A percentile compares a stretch with the other conserved stretches of the same genome.
Conservation (phyloP, 2,113 vertebrate species). For the Lota lota region DNA sequence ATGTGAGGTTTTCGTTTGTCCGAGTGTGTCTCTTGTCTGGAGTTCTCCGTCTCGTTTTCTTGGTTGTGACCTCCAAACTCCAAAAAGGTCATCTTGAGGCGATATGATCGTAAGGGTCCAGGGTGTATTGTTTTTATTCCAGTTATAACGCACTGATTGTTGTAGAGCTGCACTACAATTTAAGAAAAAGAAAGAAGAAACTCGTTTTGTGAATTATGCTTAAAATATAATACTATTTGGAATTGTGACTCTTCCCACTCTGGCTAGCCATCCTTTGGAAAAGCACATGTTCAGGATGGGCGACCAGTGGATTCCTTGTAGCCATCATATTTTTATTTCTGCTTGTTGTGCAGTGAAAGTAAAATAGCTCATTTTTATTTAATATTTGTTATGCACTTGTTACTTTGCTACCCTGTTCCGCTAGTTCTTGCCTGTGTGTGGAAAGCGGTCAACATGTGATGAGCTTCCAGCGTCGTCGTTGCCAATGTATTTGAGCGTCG, state of each 20-base stretch:
- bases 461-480: too few relatives aligned
- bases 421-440: too few relatives aligned
- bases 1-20: constrained; percentile 65
- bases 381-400: constrained; percentile 17
- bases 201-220: constrained; percentile 51
- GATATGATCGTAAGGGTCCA: constrained; percentile 44
- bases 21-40: constrained; percentile 35
- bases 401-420: constrained; percentile 48
- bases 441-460: too few relatives aligned
- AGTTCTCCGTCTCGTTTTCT: constrained; percentile 36
- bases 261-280: constrained; percentile 45
- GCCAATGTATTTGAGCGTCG: too few relatives aligned
- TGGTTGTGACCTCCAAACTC: constrained; percentile 7
- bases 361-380: constrained; percentile 46
- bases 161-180: constrained; percentile 64
- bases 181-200: constrained; percentile 12
- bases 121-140: constrained; percentile 18
- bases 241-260: constrained; percentile 51
- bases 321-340: constrained; percentile 60
- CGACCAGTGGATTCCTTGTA: constrained; percentile 47
- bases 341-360: constrained; percentile 69
- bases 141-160: constrained; percentile 53
- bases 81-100: constrained; percentile 50
- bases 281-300: constrained; percentile 51
- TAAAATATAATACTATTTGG: constrained; percentile 44